phyloP scores from a whole-genome alignment of 2,113 vertebrate genomes.

The Semnornis frantzii region DNA sequence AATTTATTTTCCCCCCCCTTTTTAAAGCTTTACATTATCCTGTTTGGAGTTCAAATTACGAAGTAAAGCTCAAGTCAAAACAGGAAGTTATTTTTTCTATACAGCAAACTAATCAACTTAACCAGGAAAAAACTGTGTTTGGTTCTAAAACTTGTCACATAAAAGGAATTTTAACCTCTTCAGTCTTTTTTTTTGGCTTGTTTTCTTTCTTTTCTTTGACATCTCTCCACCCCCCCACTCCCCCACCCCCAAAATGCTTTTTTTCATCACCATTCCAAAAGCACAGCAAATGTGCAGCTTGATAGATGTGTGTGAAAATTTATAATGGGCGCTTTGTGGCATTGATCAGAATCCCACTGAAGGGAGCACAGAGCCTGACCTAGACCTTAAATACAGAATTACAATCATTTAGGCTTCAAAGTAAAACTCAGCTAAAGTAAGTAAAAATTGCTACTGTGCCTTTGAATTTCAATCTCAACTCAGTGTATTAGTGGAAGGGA shows the following conservation, averaged over 20 bases:
- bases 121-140: constrained; percentile 11
- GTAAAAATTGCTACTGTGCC: background rate
- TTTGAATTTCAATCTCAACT: constrained; percentile 7
- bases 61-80: constrained; percentile 41
- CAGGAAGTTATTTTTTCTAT: background rate
- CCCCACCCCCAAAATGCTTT: background rate
- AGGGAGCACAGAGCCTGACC: background rate
- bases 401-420: constrained; percentile 19
- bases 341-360: background rate
- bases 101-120: constrained; percentile 22
- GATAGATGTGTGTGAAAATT: background rate
- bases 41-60: constrained; percentile 43
- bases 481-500: background rate
- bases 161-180: constrained; percentile 6
- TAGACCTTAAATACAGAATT: constrained; percentile 1
- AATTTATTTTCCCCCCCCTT: background rate
- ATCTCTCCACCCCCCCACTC: no score
- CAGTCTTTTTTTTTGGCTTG: background rate
- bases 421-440: background rate
- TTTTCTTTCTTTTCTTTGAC: background rate
- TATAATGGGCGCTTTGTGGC: background rate
- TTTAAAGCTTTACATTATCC: constrained; percentile 32
- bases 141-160: constrained; percentile 10
- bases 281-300: background rate
- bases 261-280: background rate